phyloP scores from a whole-genome alignment of 1,140 invertebrate species.

The Drosophila melanica region DNA sequence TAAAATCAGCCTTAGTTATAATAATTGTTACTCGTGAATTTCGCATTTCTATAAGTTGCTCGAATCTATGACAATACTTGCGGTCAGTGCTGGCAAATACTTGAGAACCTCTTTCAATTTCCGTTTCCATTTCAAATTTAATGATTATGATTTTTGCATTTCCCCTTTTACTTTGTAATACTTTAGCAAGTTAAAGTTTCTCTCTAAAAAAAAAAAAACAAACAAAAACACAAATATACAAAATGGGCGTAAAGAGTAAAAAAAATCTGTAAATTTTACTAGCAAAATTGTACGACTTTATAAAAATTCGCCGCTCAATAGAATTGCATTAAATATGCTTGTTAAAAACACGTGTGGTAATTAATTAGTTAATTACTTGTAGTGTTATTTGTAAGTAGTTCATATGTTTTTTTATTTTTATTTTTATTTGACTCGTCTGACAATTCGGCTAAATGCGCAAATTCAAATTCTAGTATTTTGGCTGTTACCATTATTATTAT shows the following conservation, averaged over 20 bases:
- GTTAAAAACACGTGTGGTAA: slow-evolving; percentile 63
- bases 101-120: slow-evolving; percentile 59
- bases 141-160: slow-evolving; percentile 9
- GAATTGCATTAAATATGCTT: slow-evolving; percentile 45
- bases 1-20: slow-evolving; percentile 82
- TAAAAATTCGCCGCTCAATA: slow-evolving; percentile 39
- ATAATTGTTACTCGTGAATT: slow-evolving; percentile 74
- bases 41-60: slow-evolving; percentile 49
- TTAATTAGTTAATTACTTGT: slow-evolving; percentile 48
- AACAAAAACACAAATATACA: slow-evolving; percentile 65
- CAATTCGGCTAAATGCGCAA: slow-evolving; percentile 77
- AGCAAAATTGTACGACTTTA: slow-evolving; percentile 71
- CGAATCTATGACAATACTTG: slow-evolving; percentile 43
- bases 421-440: slow-evolving; percentile 48
- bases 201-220: slow-evolving; percentile 75
- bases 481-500: slow-evolving; percentile 41
- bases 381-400: slow-evolving; percentile 54
- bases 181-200: slow-evolving; percentile 69
- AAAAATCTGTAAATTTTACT: slow-evolving; percentile 82
- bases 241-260: slow-evolving; percentile 75
- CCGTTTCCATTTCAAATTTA: not conserved
- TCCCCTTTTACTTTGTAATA: slow-evolving; percentile 39
- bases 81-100: slow-evolving; percentile 50
- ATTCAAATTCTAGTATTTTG: slow-evolving; percentile 70
- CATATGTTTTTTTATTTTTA: not conserved